Percentiles rank a stretch among this genome's conserved stretches.
phyloP scores from a whole-genome alignment of 1,140 invertebrate species.

The Kradibia gibbosae region DNA sequence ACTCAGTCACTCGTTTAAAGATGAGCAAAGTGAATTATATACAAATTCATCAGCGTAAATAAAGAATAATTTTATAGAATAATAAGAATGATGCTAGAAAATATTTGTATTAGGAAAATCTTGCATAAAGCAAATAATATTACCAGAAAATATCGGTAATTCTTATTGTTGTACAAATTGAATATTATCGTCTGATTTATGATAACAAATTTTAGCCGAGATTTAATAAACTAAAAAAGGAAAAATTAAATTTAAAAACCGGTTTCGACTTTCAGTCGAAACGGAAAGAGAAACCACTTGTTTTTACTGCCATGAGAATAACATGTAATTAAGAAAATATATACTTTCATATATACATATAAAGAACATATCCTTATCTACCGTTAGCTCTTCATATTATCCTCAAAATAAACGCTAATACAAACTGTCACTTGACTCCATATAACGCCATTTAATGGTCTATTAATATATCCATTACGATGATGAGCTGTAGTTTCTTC shows the following conservation, averaged over 20 bases:
- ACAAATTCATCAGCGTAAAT: too few relatives aligned
- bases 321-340: neutral
- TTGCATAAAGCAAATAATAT: too few relatives aligned
- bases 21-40: too few relatives aligned
- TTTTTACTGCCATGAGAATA: neutral
- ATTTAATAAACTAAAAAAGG: neutral
- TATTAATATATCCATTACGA: neutral
- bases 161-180: neutral
- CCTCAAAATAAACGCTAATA: neutral
- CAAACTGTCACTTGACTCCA: neutral
- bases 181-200: neutral
- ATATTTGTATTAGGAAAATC: too few relatives aligned
- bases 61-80: too few relatives aligned
- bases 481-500: neutral
- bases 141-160: too few relatives aligned
- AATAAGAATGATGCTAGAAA: too few relatives aligned
- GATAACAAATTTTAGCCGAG: neutral
- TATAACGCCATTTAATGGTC: neutral
- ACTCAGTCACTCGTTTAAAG: too few relatives aligned
- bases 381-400: neutral
- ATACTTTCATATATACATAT: neutral
- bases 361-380: neutral
- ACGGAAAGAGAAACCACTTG: neutral
- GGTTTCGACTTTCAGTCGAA: neutral
- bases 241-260: neutral